Base-by-base conservation (phyloP, 1,140 invertebrate genomes). In the Pseudoatta argentina region DNA sequence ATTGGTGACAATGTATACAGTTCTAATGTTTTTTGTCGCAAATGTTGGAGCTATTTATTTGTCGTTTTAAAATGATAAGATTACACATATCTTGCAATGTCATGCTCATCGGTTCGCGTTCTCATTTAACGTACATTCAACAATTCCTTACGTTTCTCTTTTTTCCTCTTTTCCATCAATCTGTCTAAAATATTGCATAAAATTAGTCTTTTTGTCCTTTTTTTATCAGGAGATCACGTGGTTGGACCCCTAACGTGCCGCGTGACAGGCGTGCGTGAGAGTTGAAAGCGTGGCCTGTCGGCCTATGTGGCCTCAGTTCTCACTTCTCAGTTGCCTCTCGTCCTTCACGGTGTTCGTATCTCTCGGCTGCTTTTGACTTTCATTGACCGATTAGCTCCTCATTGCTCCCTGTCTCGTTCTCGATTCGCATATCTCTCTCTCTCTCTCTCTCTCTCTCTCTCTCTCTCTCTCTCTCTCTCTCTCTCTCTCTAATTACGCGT, bases 321-420 rank as follows among this genome's bases (percentile, higher is more conserved):
- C 5, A 34, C 5, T 39, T 39, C 51, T 71, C 86, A 93, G 92
- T 93, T 72, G 81, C 63, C 21, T 57, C 76, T 88, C 82, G 89
- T 89, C 86, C 67, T 88, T 91, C 78, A 27, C n/a, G 73, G 12
- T 61, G 64, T 64, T 14, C n/a, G 63, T 64, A 55, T 12, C 67
- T 34, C 14, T n/a, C 6, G 8, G 7, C 7, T 39, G 34, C 34
- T 39, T 39, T 39, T 39, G 34, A 44, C 1, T 44, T 44, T 44
- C 2, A 7, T 5, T 27, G 24, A 3, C 44, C 39, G 39, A 10
- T 64, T 12, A 1, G 12, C 12, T 44, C 6, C 39, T n/a, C 14
- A 18, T 24, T 14, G 10, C 30, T 2, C 18, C 18, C n/a, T 24
- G 4, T 18, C 48, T n/a, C 24, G 14, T 5, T 34, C 51, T 0